These are phyloP conservation scores for Puffinus mauretanicus DNA, from an alignment of 2,113 vertebrate species.

Conservation along the genomic window DNA sequence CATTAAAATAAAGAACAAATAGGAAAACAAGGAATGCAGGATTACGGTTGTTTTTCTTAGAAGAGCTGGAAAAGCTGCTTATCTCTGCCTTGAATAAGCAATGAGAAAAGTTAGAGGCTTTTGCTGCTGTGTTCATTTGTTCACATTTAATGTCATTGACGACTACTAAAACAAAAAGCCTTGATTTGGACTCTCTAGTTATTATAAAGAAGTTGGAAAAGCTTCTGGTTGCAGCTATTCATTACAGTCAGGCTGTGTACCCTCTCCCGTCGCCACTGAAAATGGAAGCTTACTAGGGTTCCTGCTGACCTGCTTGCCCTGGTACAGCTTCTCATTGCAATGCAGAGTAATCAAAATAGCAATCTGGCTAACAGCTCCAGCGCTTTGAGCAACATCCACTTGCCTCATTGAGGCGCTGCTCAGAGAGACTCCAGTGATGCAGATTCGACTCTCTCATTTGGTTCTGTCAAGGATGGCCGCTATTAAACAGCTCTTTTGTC, in stretches of 20 bases:
- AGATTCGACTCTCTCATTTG: not conserved
- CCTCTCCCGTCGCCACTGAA: fast-evolving
- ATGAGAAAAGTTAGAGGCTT: not conserved
- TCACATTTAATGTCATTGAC: not conserved
- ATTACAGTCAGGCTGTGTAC: not conserved
- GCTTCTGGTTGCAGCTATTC: not conserved
- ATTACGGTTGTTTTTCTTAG: not conserved
- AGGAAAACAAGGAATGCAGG: not conserved
- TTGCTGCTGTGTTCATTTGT: not conserved
- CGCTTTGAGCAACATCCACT: fast-evolving
- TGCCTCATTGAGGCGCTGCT: not conserved
- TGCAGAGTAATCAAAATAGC: not conserved
- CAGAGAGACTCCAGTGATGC: not conserved
- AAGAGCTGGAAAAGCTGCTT: not conserved
- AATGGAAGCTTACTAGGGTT: not conserved
- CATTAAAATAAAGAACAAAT: not conserved
- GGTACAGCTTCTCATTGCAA: not conserved
- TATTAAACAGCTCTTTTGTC: not conserved
- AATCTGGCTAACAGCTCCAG: not conserved
- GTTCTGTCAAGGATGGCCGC: not conserved
- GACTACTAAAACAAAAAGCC: not conserved
- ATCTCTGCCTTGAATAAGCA: not conserved
- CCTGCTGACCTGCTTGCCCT: not conserved
- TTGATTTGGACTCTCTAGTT: not conserved
- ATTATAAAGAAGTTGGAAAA: not conserved